Percentiles rank a stretch among this genome's conserved stretches.
These are phyloP conservation scores for Druceiella hillmani DNA, from an alignment of 2,888 invertebrate genomes.

Conservation along the genomic window DNA sequence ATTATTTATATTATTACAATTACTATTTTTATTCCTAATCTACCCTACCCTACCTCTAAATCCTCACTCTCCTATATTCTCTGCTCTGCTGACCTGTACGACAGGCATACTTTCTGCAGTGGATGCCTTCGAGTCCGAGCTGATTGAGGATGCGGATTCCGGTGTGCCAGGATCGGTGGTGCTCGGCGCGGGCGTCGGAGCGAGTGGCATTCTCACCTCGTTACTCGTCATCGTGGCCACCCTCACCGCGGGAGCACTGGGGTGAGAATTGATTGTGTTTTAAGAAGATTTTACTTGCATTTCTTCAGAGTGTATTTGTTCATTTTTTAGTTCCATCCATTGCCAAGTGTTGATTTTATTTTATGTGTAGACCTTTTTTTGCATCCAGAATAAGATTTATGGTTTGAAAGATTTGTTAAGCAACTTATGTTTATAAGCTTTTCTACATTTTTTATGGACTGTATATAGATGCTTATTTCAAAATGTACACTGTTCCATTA, in stretches of 20 bases:
- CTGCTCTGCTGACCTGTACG: background rate
- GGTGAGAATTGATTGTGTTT: conserved; percentile 50
- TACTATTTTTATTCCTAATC: no score
- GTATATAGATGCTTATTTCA: no score
- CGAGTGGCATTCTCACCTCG: conserved; percentile 60
- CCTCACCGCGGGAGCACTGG: conserved; percentile 62
- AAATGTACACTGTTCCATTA: no score
- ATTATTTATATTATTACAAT: no score
- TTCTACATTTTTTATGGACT: no score
- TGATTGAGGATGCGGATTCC: background rate
- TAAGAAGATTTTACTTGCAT: background rate
- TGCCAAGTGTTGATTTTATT: no score
- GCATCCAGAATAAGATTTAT: no score
- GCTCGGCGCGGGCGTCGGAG: conserved; percentile 37
- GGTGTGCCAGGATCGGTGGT: conserved; percentile 25
- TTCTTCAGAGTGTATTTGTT: no score
- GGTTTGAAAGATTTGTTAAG: no score
- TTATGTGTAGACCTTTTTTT: no score
- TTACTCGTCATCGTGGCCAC: conserved; percentile 60
- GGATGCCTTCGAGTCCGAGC: conserved; percentile 31
- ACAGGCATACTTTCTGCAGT: conserved; percentile 41
- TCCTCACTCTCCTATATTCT: background rate
- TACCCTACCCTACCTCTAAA: background rate
- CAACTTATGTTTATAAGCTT: no score
- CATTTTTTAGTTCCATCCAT: no score